These are phyloP conservation scores for Cheilosia soror DNA, from an alignment of 2,888 invertebrate species.

Conservation along the genomic window DNA sequence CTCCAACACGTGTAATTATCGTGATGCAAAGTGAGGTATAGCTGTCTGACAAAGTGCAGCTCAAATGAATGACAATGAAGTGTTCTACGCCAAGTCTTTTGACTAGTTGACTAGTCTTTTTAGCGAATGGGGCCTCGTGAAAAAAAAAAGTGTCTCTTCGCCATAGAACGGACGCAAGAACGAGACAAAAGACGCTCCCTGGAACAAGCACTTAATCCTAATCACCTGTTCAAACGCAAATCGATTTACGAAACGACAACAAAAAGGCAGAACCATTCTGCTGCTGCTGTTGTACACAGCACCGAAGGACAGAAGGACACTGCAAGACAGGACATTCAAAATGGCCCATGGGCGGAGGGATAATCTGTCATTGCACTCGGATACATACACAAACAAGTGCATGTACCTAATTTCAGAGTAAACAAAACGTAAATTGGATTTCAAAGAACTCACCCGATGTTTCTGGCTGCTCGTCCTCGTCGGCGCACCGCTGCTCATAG, in stretches of 20 bases:
- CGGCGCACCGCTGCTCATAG: conserved; percentile 12
- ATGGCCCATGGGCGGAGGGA: background rate
- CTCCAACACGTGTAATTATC: conserved; percentile 5
- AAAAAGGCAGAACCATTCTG: conserved; percentile 2
- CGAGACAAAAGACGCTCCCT: background rate
- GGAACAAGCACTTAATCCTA: conserved; percentile 27
- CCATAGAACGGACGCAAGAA: background rate
- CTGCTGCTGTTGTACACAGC: too few relatives aligned
- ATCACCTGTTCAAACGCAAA: conserved; percentile 18
- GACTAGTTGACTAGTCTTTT: background rate
- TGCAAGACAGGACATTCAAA: background rate
- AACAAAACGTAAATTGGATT: conserved; percentile 22
- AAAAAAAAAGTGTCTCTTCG: background rate
- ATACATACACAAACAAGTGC: conserved; percentile 2
- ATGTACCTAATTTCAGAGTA: conserved; percentile 10
- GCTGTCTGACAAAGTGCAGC: conserved; percentile 1
- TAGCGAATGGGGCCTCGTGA: background rate
- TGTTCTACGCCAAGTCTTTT: background rate
- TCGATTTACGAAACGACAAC: conserved; percentile 17
- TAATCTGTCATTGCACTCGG: conserved; percentile 6
- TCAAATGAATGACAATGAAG: background rate
- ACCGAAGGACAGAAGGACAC: background rate
- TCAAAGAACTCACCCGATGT: conserved; percentile 45
- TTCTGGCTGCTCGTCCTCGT: conserved; percentile 47
- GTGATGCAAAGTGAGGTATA: background rate